Conservation (phyloP, 2,113 vertebrate species). For the Menidia beryllina region DNA sequence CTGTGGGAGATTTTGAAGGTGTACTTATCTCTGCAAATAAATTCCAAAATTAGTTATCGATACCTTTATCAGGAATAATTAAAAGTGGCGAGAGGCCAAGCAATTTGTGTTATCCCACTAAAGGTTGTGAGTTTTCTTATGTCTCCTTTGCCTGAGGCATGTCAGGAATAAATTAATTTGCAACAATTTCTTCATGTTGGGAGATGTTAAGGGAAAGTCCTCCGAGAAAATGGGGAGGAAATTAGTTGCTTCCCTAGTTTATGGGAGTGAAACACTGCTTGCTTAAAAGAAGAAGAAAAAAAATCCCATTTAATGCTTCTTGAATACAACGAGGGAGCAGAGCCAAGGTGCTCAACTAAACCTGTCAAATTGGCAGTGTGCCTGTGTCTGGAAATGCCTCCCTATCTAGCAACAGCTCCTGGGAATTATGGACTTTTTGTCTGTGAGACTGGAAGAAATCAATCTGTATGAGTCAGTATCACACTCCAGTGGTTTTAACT, state of each 20-base stretch:
- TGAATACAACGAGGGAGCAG: conserved; percentile 67
- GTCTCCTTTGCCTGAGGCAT: conserved; percentile 42
- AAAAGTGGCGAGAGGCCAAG: conserved; percentile 54
- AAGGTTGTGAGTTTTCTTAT: conserved; percentile 41
- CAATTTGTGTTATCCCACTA: conserved; percentile 57
- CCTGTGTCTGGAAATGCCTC: conserved; percentile 62
- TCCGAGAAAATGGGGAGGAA: conserved; percentile 47
- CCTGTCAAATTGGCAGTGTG: conserved; percentile 75
- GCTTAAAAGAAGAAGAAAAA: conserved; percentile 25
- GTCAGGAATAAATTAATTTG: conserved; percentile 72
- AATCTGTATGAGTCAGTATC: conserved; percentile 67
- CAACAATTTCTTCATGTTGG: conserved; percentile 64
- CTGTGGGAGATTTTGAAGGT: conserved; percentile 14
- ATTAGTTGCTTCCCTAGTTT: conserved; percentile 43
- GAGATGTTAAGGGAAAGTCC: conserved; percentile 39
- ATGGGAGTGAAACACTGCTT: conserved; percentile 37
- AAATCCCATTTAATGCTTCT: conserved; percentile 60
- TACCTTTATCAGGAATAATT: conserved; percentile 48
- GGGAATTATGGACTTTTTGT: conserved; percentile 70
- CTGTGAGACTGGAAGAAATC: conserved; percentile 64
- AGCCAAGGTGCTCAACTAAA: conserved; percentile 73
- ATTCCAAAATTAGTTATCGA: conserved; percentile 34
- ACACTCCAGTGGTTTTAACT: conserved; percentile 73
- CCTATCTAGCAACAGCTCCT: conserved; percentile 67
- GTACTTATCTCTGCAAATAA: conserved; percentile 16